Evolutionary conservation across 2,797 vertebrate species (phyloP), one percentile per base, ranked within the genome.

Genomic region (Champsocephalus gunnari): DNA sequence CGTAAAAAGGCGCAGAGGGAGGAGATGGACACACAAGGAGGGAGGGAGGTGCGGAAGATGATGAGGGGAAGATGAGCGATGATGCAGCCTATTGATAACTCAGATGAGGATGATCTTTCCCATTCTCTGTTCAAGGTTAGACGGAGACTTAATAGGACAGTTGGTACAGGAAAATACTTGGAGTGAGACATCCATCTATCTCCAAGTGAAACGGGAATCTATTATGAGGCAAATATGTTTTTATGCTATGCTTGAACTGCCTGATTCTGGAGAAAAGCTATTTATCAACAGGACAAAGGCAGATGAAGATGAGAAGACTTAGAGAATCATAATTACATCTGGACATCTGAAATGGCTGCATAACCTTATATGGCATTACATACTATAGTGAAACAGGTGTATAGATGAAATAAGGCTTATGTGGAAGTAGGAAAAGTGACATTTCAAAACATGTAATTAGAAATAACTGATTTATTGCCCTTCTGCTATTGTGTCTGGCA

Each of bases 1-100:
- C 88, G 89, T 90, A 86, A 92, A 92, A 86, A 87, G 81, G 89
- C 80, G 82, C 88, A 84, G 91, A 92, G 91, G 92, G 92, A 93
- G 92, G 90, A 90, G 91, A 89, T 89, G 89, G 91, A 89, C 79
- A 81, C 81, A 83, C 80, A 83, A 60, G 83, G 75, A 67, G 88
- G 90, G 87, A 92, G 90, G 86, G 85, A 85, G 90, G 84, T 89
- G 84, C 79, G 74, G 90, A 80, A 90, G 86, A 92, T 89, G 90
- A 87, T 87, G 83, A 81, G 65, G 76, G 82, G 83, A 80, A 87
- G 82, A 91, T 86, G 88, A 90, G 78, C 80, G 82, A 90, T 81
- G 89, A 90, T 85, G 86, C 79, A 87, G 87, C 81, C 71, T 81
- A 89, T 86, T 88, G 90, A 90, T 91, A 86, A 85, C 79, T 87